These are phyloP conservation scores for Cheirogaleus medius DNA, from an alignment of 2,113 vertebrate species.

Conservation along the genomic window DNA sequence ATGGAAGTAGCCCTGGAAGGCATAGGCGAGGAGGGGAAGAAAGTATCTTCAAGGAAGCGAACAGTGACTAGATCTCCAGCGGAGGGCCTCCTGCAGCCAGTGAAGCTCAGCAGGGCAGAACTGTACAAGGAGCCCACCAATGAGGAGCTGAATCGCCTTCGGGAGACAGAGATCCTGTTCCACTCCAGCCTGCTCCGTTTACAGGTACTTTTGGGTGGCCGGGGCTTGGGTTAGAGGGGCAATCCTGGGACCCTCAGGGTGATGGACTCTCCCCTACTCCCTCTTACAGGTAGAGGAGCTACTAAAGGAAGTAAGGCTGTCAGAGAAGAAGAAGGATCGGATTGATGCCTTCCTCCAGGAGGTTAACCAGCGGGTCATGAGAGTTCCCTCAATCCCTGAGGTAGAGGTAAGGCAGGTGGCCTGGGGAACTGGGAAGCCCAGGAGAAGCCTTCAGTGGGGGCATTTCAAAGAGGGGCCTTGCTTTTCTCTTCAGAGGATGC, in stretches of 20 bases:
- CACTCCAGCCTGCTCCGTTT: constrained; percentile 95
- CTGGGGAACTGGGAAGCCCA: neutral
- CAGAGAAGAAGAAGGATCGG: constrained; percentile 89
- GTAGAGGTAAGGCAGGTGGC: constrained; percentile 75
- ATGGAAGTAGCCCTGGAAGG: neutral
- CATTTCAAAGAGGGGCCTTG: neutral
- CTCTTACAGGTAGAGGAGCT: constrained; percentile 92
- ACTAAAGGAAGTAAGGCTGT: constrained; percentile 93
- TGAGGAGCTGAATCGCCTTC: constrained; percentile 93
- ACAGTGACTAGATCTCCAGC: neutral
- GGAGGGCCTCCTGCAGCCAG: constrained; percentile 81
- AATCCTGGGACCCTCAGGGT: neutral
- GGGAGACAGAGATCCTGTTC: constrained; percentile 95
- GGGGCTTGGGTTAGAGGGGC: neutral
- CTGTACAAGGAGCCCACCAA: constrained; percentile 93
- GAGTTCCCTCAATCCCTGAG: constrained; percentile 85
- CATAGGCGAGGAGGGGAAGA: constrained; percentile 34
- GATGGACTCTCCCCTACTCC: accelerated
- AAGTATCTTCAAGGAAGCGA: constrained; percentile 72
- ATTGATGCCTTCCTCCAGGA: constrained; percentile 90
- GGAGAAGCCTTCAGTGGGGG: neutral
- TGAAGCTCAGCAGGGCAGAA: constrained; percentile 90
- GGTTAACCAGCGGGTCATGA: constrained; percentile 86
- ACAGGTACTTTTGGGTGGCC: constrained; percentile 86
- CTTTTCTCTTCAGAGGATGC: neutral